phyloP scores from a whole-genome alignment of 2,113 vertebrate species.

The Lepus americanus region DNA sequence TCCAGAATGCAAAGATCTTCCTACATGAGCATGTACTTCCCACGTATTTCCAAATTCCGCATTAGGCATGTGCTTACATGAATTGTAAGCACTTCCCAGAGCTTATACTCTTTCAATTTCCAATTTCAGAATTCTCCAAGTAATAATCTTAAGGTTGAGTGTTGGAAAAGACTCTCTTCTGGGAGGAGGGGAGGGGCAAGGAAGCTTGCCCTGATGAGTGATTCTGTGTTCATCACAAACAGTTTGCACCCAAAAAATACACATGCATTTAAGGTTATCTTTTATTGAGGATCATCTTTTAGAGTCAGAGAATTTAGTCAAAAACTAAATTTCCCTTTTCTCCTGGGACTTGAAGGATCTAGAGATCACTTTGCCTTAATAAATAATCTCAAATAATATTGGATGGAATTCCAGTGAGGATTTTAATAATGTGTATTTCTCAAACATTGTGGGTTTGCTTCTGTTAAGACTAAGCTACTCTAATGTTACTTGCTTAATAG shows the following conservation, averaged over 20 bases:
- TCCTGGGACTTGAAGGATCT: background rate
- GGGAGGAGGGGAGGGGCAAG: background rate
- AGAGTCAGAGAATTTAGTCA: background rate
- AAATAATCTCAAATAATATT: conserved; percentile 59
- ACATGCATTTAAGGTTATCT: background rate
- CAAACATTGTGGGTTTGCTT: conserved; percentile 76
- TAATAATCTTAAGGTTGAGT: background rate
- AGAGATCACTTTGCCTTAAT: conserved; percentile 65
- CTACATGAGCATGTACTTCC: background rate
- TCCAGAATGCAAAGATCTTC: background rate
- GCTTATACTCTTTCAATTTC: background rate
- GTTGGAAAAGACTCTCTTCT: background rate
- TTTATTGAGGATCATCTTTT: background rate
- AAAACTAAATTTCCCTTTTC: background rate
- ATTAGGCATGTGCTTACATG: background rate
- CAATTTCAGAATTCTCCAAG: conserved; percentile 15
- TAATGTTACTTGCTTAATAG: conserved; percentile 82
- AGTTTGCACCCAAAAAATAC: background rate
- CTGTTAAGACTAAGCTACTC: conserved; percentile 40
- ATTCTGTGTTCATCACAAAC: background rate
- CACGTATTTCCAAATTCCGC: background rate
- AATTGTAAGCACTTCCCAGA: conserved; percentile 4
- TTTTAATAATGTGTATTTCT: conserved; percentile 74
- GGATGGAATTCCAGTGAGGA: conserved; percentile 81
- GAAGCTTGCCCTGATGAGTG: background rate